Evolutionary conservation across 2,888 invertebrate genomes (phyloP).

Genomic region (Rhingia campestris): DNA sequence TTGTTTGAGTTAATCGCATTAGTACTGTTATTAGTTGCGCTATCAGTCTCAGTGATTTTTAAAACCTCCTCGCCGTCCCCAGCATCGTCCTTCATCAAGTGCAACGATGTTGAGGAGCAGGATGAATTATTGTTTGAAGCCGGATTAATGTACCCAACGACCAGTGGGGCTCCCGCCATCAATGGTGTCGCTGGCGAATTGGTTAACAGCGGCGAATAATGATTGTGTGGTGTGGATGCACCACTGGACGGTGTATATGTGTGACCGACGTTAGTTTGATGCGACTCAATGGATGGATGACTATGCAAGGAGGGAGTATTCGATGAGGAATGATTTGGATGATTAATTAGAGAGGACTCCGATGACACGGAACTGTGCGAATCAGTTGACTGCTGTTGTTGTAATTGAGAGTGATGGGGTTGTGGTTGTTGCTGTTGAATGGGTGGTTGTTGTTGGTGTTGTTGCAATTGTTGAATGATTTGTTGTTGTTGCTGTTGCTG

Average conservation of each 20-base stretch:
- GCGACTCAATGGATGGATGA: slow-evolving; percentile 81
- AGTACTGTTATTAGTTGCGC: slow-evolving; percentile 65
- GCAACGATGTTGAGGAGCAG: slow-evolving; percentile 66
- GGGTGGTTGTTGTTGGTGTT: slow-evolving; percentile 69
- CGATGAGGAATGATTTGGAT: slow-evolving; percentile 77
- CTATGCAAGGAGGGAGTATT: slow-evolving; percentile 80
- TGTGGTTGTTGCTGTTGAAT: slow-evolving; percentile 72
- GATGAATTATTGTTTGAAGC: slow-evolving; percentile 67
- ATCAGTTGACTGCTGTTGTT: slow-evolving; percentile 84
- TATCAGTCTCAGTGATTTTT: slow-evolving; percentile 81
- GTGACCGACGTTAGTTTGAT: slow-evolving; percentile 77
- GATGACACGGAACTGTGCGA: slow-evolving; percentile 79
- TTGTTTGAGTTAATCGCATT: slow-evolving; percentile 56
- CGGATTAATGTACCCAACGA: slow-evolving; percentile 71
- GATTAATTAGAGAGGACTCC: slow-evolving; percentile 77
- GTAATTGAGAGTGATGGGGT: slow-evolving; percentile 80
- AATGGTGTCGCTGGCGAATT: slow-evolving; percentile 78
- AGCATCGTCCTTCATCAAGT: slow-evolving; percentile 54
- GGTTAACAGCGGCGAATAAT: slow-evolving; percentile 82
- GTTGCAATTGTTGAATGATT: slow-evolving; percentile 72
- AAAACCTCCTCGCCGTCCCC: slow-evolving; percentile 76
- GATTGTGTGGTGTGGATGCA: slow-evolving; percentile 82
- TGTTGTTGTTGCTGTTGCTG: slow-evolving; percentile 78
- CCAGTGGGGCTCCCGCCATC: slow-evolving; percentile 51
- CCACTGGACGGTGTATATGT: slow-evolving; percentile 81